Conservation (phyloP, 2,888 invertebrate genomes). For the Xestia xanthographa region DNA sequence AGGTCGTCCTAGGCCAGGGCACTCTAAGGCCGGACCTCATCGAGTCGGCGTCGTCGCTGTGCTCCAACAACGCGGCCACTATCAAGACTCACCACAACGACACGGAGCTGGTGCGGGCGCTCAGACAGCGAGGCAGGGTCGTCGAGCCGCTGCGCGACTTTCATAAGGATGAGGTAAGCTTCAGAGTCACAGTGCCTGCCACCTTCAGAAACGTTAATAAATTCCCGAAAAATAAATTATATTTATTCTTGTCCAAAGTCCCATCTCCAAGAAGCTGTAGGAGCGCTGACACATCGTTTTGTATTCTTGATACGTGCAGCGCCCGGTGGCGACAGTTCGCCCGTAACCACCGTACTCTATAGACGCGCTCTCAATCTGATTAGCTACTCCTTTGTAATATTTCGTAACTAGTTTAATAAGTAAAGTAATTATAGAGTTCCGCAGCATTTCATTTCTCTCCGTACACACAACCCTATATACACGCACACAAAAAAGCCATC, state of each 20-base stretch:
- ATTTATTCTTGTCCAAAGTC: neutral
- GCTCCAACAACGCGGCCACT: slow-evolving; percentile 96
- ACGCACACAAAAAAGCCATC: too few species aligned
- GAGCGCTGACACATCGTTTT: too few species aligned
- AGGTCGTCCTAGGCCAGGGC: slow-evolving; percentile 98
- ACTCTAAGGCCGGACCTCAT: slow-evolving; percentile 99
- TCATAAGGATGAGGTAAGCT: slow-evolving; percentile 98
- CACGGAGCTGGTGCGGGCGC: slow-evolving; percentile 96
- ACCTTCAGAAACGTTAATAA: neutral
- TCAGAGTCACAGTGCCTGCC: neutral
- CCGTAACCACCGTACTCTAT: too few species aligned
- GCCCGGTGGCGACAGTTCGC: too few species aligned
- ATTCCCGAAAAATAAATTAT: neutral
- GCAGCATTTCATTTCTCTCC: too few species aligned
- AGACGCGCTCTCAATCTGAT: too few species aligned
- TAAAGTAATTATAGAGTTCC: too few species aligned
- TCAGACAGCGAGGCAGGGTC: slow-evolving; percentile 94
- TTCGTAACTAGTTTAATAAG: too few species aligned
- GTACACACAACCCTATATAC: too few species aligned
- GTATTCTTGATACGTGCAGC: too few species aligned
- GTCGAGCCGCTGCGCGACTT: slow-evolving; percentile 99
- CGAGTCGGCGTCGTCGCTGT: slow-evolving; percentile 97
- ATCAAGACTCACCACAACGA: slow-evolving; percentile 99
- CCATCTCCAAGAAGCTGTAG: neutral
- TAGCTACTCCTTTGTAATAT: too few species aligned